phyloP scores from a whole-genome alignment of 2,113 vertebrate genomes.

The Forbesichthys papilliferus region DNA sequence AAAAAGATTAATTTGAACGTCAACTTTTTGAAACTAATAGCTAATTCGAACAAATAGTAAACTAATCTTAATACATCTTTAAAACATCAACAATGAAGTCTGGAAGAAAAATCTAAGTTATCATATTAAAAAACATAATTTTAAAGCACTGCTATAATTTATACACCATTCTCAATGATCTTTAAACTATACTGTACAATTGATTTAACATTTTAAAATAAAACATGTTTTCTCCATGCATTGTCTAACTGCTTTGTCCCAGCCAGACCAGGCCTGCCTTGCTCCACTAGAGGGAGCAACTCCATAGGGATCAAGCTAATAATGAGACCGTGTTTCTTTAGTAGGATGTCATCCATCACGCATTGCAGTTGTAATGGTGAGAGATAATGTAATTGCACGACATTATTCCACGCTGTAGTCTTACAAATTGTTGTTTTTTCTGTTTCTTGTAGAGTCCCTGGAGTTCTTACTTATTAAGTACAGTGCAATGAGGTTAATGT shows the following conservation, averaged over 20 bases:
- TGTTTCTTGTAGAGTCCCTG: neutral
- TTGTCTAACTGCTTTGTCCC: too few species aligned
- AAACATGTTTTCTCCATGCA: neutral
- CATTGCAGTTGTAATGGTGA: neutral
- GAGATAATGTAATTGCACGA: constrained; percentile 8
- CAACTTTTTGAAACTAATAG: too few species aligned
- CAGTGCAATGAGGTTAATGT: constrained; percentile 4
- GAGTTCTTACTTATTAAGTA: neutral
- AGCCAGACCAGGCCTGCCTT: neutral
- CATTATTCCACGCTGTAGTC: neutral
- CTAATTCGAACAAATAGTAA: too few species aligned
- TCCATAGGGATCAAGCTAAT: constrained; percentile 46
- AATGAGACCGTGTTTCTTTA: constrained; percentile 3
- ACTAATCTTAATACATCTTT: too few species aligned
- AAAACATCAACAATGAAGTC: too few species aligned
- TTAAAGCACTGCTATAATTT: too few species aligned
- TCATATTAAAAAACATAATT: too few species aligned
- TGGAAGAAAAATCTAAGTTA: too few species aligned
- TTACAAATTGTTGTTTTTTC: neutral
- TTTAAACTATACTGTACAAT: too few species aligned
- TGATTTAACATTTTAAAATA: neutral
- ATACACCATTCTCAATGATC: too few species aligned
- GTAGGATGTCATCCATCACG: constrained; percentile 6
- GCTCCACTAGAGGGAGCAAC: constrained; percentile 70
- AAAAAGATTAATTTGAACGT: too few species aligned